Conservation (phyloP, 2,888 invertebrate genomes). For the Ernsta delagoae region DNA sequence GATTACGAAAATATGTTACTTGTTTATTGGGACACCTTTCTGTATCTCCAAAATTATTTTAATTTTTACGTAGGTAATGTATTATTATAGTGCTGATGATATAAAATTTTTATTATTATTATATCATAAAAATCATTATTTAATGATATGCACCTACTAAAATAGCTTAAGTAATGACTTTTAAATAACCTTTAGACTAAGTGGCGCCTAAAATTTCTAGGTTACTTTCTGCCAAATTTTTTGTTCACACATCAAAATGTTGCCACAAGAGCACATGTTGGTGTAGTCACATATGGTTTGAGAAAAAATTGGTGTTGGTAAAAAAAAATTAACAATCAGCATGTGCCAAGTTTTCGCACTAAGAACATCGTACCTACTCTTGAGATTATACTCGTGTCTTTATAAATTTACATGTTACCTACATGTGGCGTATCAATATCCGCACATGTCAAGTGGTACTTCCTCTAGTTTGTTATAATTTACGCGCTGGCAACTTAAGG, state of each 20-base stretch:
- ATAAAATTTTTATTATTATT: no score
- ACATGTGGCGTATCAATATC: constrained; percentile 29
- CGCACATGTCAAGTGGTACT: constrained; percentile 21
- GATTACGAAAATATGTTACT: background rate
- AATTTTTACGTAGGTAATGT: no score
- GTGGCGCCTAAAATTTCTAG: background rate
- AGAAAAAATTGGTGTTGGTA: constrained; percentile 2
- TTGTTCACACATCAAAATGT: background rate
- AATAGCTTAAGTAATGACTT: background rate
- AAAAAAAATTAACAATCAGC: no score
- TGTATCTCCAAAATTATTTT: background rate
- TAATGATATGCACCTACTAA: no score
- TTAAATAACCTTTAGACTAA: background rate
- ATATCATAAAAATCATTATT: no score
- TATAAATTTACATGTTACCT: no score
- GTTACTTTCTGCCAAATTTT: background rate
- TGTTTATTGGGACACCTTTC: background rate
- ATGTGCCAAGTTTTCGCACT: no score
- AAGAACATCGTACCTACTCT: no score
- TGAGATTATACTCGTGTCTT: no score
- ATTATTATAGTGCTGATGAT: no score
- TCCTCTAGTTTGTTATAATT: constrained; percentile 16
- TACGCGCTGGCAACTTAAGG: background rate
- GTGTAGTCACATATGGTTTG: background rate
- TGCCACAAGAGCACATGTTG: background rate